Evolutionary conservation across 1,140 invertebrate genomes (phyloP), one percentile per base, ranked within the genome.

Genomic region (Steinernema khuongi): DNA sequence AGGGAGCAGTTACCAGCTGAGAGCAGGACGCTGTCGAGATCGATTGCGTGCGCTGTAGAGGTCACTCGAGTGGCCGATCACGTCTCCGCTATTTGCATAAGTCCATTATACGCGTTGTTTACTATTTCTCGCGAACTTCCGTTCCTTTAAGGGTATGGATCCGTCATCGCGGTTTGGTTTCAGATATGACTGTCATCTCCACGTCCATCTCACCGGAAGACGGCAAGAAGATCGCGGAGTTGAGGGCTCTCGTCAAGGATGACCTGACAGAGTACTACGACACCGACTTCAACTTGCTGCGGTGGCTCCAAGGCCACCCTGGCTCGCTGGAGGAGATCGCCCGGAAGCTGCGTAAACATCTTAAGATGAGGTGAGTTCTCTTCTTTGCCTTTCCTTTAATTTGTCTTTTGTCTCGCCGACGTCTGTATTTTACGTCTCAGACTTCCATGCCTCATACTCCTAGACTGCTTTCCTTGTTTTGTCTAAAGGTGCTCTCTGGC

Each of bases 211-310:
- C 43, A n/a, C 33, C 33, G 0, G 69, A 77, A 17, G 76, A 77
- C 32, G n/a, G 36, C 19, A 33, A 29, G 36, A 77, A 74, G 19
- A 74, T 80, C 19, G 41, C 71, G 14, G 31, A 71, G 30, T 70
- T 81, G n/a, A 7, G 79, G 17, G 72, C 72, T 28, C 44, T 79
- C 17, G 78, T 81, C 18, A 76, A 74, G 33, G 79, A 82, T 29
- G 75, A 81, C 71, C 68, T 81, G 14, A 70, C 72, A 0, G 22
- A 36, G n/a, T 81, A 82, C 68, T 81, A 81, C 32, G 75, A 81
- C 66, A 81, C 80, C 1, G 71, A 81, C 43, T 81, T 81, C 36
- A 81, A 81, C 67, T 43, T 81, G 28, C 72, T 81, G 1, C 72
- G 80, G 22, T 81, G 80, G 80, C 31, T 81, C 32, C 80, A 81